These are phyloP conservation scores for Leucania comma DNA, from an alignment of 2,888 invertebrate genomes.

Conservation along the genomic window DNA sequence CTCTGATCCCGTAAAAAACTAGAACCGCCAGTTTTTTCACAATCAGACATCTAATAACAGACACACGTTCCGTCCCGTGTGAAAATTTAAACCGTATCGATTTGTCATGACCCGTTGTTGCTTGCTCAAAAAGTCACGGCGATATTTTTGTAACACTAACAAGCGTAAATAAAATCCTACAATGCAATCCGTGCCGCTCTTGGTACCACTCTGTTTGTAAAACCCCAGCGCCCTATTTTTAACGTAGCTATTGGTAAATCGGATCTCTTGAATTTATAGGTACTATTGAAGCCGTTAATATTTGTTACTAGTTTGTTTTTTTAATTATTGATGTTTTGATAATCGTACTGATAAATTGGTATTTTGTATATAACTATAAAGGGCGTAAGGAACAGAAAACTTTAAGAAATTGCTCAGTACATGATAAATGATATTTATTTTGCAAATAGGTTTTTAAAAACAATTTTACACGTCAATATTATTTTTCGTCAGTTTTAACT, in stretches of 20 bases:
- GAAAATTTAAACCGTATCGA: conserved; percentile 44
- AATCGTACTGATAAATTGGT: no score
- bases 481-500: no score
- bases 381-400: no score
- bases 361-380: no score
- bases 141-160: conserved; percentile 36
- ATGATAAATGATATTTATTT: no score
- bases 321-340: no score
- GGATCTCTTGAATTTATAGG: conserved; percentile 16
- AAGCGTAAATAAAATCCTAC: conserved; percentile 26
- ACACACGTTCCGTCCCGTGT: background rate
- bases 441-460: no score
- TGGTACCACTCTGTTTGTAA: conserved; percentile 15
- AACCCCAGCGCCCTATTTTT: conserved; percentile 15
- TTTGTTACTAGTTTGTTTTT: background rate
- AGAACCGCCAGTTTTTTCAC: background rate
- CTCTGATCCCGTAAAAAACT: no score
- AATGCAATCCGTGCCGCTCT: conserved; percentile 9
- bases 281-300: background rate
- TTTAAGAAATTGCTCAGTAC: no score
- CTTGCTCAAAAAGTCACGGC: conserved; percentile 9
- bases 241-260: conserved; percentile 25
- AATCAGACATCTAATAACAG: conserved; percentile 20
- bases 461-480: no score
- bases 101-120: conserved; percentile 19